Evolutionary conservation across 2,113 vertebrate species (phyloP).

Genomic region (Myrmecophaga tridactyla): DNA sequence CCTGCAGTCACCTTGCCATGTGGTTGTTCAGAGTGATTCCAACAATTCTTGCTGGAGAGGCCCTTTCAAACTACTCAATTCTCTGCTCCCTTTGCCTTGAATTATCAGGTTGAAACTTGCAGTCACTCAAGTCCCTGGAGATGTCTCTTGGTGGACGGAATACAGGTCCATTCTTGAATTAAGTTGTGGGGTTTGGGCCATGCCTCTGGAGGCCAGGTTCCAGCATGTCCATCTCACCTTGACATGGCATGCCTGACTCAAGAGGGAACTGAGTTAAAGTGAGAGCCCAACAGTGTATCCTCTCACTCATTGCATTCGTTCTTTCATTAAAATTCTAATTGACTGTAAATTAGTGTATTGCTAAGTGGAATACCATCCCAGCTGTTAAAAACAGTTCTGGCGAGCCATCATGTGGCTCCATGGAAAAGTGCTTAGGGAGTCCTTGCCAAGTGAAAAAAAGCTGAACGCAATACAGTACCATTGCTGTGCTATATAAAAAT

Average conservation of each 20-base stretch:
- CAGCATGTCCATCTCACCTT: not conserved
- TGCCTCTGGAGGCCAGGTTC: not conserved
- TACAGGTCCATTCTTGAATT: not conserved
- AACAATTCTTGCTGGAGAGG: not conserved
- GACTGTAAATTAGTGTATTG: not conserved
- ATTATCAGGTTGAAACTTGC: constrained; percentile 1
- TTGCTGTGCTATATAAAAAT: not conserved
- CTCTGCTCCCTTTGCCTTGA: not conserved
- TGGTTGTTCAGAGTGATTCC: not conserved
- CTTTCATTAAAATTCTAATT: not conserved
- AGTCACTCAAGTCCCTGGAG: not conserved
- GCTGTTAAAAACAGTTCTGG: not conserved
- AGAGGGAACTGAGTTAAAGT: not conserved
- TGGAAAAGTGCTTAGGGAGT: not conserved
- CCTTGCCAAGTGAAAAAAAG: not conserved
- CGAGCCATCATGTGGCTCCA: not conserved
- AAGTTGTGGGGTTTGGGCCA: not conserved
- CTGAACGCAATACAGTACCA: accelerated
- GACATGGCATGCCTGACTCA: not conserved
- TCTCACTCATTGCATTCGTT: not conserved
- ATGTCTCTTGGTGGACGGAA: not conserved
- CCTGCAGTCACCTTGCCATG: not conserved
- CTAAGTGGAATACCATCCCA: accelerated
- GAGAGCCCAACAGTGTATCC: accelerated
- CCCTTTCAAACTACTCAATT: not conserved